These are phyloP conservation scores for Meloidogyne exigua DNA, from an alignment of 1,140 invertebrate genomes.

Conservation along the genomic window DNA sequence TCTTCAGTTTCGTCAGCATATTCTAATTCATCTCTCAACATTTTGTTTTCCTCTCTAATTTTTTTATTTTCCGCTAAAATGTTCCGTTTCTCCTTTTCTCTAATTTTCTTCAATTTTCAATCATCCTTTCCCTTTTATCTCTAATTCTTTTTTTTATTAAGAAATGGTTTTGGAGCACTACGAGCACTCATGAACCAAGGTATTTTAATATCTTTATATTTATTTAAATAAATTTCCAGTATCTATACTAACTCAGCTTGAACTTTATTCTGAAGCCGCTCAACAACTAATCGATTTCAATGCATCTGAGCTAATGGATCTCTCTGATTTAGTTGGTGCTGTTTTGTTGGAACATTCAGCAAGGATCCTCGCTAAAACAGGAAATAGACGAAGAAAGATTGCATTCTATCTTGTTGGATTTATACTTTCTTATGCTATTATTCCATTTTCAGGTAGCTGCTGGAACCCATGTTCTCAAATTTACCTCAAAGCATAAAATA, in stretches of 20 bases:
- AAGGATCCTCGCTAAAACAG: slow-evolving; percentile 5
- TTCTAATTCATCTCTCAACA: too few species aligned
- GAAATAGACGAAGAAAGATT: slow-evolving; percentile 25
- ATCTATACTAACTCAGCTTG: slow-evolving; percentile 20
- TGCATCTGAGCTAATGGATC: background rate
- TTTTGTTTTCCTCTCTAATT: too few species aligned
- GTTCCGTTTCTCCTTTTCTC: too few species aligned
- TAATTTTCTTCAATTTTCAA: too few species aligned
- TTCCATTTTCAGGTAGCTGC: slow-evolving; percentile 11
- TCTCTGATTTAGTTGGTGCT: slow-evolving; percentile 31
- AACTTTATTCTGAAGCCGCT: slow-evolving; percentile 37
- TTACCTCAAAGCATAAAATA: background rate
- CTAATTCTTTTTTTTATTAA: too few species aligned
- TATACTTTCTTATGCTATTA: background rate
- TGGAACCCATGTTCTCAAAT: slow-evolving; percentile 5
- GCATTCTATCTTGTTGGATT: slow-evolving; percentile 15
- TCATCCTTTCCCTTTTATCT: too few species aligned
- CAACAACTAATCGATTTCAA: slow-evolving; percentile 28
- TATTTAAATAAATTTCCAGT: too few species aligned
- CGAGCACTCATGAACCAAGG: slow-evolving; percentile 31
- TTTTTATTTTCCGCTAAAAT: too few species aligned
- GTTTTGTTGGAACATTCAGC: slow-evolving; percentile 39
- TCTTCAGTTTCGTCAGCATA: too few species aligned
- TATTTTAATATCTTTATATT: too few species aligned
- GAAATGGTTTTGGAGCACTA: too few species aligned